Evolutionary conservation across 2,113 vertebrate species (phyloP).

Genomic region (Plecotus auritus): DNA sequence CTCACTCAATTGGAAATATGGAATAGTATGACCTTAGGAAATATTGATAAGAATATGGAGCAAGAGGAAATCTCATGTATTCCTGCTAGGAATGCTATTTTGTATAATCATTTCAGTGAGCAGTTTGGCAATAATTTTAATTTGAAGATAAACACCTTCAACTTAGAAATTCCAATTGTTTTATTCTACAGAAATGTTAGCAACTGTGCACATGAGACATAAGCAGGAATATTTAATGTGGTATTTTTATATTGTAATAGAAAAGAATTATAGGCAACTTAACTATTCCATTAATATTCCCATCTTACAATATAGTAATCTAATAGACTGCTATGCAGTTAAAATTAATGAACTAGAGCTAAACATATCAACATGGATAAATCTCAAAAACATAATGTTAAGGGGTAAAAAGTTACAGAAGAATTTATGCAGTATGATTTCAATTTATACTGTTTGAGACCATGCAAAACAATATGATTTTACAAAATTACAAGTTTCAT

Average conservation of each 20-base stretch:
- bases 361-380: constrained; percentile 27
- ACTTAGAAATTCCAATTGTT: not conserved
- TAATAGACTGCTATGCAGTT: constrained; percentile 7
- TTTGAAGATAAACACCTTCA: constrained; percentile 6
- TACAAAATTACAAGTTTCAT: not conserved
- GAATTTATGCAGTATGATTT: not conserved
- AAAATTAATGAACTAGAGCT: constrained; percentile 54
- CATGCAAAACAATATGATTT: not conserved
- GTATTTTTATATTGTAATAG: constrained; percentile 33
- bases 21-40: not conserved
- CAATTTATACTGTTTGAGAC: not conserved
- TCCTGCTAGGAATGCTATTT: not conserved
- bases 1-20: not conserved
- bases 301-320: constrained; percentile 12
- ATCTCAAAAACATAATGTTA: constrained; percentile 39
- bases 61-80: not conserved
- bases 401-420: not conserved
- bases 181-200: constrained; percentile 20
- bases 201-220: not conserved
- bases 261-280: constrained; percentile 51
- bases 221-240: not conserved
- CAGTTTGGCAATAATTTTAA: not conserved
- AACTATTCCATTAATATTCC: constrained; percentile 24
- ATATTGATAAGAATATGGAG: not conserved
- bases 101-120: not conserved